Evolutionary conservation across 1,140 invertebrate species (phyloP).

Genomic region (Trichogramma pretiosum): DNA sequence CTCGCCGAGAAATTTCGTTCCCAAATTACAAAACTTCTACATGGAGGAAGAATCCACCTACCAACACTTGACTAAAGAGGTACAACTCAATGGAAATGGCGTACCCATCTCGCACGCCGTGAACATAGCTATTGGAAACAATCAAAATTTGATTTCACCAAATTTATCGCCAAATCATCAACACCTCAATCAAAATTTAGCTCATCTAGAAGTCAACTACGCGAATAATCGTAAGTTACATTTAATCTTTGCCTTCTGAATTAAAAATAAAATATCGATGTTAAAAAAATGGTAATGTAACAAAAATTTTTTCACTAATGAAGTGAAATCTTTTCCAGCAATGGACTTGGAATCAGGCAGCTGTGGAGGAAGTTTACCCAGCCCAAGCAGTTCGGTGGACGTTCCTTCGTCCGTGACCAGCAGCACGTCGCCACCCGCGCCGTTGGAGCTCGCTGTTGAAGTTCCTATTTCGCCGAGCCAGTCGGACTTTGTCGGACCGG

Average conservation of each 20-base stretch:
- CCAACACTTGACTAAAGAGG: slow-evolving; percentile 41
- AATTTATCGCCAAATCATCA: slow-evolving; percentile 42
- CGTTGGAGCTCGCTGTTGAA: slow-evolving; percentile 43
- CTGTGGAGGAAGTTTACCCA: slow-evolving; percentile 65
- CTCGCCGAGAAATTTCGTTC: no score
- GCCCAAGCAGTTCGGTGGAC: slow-evolving; percentile 63
- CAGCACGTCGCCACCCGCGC: slow-evolving; percentile 50
- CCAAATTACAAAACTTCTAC: slow-evolving; percentile 35
- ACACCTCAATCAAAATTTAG: slow-evolving; percentile 52
- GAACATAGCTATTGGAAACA: no score
- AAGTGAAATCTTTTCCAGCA: slow-evolving; percentile 34
- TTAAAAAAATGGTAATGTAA: not conserved
- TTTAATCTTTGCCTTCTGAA: no score
- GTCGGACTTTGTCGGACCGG: no score
- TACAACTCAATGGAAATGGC: slow-evolving; percentile 40
- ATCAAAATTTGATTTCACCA: no score
- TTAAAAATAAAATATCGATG: no score
- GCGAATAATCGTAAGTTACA: no score
- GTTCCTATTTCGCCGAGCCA: slow-evolving; percentile 52
- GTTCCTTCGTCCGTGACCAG: slow-evolving; percentile 49
- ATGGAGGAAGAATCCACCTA: slow-evolving; percentile 33
- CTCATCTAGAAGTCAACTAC: no score
- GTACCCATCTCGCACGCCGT: no score
- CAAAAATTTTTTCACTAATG: no score
- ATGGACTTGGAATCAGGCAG: slow-evolving; percentile 67